phyloP scores from a whole-genome alignment of 1,140 invertebrate species.

The Tetragonula clypearis region DNA sequence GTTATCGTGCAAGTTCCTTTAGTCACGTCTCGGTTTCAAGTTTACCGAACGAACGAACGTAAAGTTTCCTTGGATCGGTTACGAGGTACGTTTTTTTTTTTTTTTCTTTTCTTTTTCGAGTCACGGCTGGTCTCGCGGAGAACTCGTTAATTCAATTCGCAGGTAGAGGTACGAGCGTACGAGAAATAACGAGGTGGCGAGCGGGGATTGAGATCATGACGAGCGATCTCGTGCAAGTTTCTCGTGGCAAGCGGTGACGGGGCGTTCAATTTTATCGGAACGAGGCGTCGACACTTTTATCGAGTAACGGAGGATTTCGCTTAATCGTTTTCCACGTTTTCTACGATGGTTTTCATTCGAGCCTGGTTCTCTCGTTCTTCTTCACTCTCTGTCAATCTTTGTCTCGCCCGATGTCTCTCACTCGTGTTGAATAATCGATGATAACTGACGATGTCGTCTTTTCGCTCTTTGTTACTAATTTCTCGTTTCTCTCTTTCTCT shows the following conservation, averaged over 20 bases:
- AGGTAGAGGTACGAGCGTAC: too few species aligned
- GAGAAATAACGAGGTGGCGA: background rate
- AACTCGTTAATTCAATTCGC: background rate
- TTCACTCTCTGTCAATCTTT: background rate
- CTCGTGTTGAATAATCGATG: background rate
- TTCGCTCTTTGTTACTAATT: background rate
- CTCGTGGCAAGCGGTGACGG: conserved; percentile 64
- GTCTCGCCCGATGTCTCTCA: too few species aligned
- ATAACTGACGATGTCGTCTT: background rate
- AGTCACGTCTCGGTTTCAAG: background rate
- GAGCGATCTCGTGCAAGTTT: background rate
- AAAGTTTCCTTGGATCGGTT: background rate
- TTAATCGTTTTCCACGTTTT: conserved; percentile 30
- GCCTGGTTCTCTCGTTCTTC: background rate
- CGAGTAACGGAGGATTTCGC: conserved; percentile 35
- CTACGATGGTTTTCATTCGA: background rate
- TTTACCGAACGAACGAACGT: background rate
- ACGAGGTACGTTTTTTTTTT: background rate
- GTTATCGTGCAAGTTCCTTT: background rate
- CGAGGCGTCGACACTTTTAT: conserved; percentile 70
- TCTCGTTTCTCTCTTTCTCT: background rate
- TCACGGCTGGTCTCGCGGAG: background rate
- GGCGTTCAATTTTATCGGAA: conserved; percentile 68
- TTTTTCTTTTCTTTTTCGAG: background rate
- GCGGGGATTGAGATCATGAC: conserved; percentile 32